Percentiles rank a stretch among this genome's conserved stretches.
phyloP scores from a whole-genome alignment of 1,140 invertebrate species.

The Drosophila murphyi region DNA sequence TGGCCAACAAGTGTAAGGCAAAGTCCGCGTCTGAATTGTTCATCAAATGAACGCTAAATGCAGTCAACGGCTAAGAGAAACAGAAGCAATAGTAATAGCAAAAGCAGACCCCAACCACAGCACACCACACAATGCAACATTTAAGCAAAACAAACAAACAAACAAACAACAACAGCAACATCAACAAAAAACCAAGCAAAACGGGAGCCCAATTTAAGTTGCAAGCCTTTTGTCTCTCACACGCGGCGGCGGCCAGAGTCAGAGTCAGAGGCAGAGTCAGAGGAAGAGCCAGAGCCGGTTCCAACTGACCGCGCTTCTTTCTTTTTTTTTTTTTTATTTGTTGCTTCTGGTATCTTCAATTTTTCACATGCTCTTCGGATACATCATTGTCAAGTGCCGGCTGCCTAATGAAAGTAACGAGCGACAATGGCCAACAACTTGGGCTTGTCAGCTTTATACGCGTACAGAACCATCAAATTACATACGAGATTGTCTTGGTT shows the following conservation, averaged over 20 bases:
- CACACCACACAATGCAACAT: conserved; percentile 74
- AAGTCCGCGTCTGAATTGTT: conserved; percentile 65
- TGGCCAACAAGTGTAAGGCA: conserved; percentile 71
- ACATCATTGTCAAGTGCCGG: conserved; percentile 77
- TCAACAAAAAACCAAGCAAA: conserved; percentile 26
- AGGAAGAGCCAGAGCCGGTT: conserved; percentile 37
- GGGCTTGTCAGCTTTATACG: conserved; percentile 29
- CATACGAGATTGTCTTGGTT: conserved; percentile 30
- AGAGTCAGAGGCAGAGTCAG: conserved; percentile 19
- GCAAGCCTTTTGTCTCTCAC: conserved; percentile 49
- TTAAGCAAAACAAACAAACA: conserved; percentile 53
- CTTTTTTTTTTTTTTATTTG: conserved; percentile 27
- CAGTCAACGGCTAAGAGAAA: conserved; percentile 35
- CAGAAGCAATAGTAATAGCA: background rate
- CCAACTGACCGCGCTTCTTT: conserved; percentile 33
- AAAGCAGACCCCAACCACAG: conserved; percentile 20
- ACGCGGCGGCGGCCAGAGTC: conserved; percentile 1
- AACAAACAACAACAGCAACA: conserved; percentile 47
- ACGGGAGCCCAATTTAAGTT: conserved; percentile 66
- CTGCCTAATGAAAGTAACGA: conserved; percentile 78
- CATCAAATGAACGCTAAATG: conserved; percentile 81
- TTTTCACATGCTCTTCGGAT: conserved; percentile 79
- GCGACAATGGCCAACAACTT: conserved; percentile 55
- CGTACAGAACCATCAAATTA: conserved; percentile 34
- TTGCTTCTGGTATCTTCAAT: conserved; percentile 58